Conservation (phyloP, 64 coral and sea anemone genomes). For the Trachythela sp. region DNA sequence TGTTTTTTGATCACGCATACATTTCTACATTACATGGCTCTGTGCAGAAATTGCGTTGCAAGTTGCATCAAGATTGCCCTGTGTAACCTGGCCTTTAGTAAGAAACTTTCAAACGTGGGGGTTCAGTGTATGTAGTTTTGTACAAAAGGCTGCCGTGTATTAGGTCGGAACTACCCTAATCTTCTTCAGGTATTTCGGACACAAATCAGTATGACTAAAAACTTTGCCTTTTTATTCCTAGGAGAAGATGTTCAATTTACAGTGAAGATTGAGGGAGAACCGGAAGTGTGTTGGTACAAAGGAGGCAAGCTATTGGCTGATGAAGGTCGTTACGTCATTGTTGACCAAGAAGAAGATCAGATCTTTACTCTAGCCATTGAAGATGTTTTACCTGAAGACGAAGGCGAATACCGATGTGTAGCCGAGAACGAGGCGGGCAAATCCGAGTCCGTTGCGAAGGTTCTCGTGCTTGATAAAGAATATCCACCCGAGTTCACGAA, state of each 20-base stretch:
- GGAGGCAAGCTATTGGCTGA: conserved; percentile 52
- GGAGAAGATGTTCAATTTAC: conserved; percentile 65
- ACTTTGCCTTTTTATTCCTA: background rate
- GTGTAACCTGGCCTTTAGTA: too few relatives aligned
- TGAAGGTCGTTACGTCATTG: conserved; percentile 57
- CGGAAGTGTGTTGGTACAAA: conserved; percentile 76
- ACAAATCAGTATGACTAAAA: too few relatives aligned
- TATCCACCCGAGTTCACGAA: conserved; percentile 65
- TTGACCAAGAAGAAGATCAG: conserved; percentile 37
- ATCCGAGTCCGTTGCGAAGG: conserved; percentile 44
- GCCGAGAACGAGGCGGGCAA: conserved; percentile 70
- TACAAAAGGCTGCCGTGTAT: too few relatives aligned
- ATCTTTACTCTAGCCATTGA: conserved; percentile 30
- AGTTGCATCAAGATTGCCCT: too few relatives aligned
- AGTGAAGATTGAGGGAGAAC: conserved; percentile 63
- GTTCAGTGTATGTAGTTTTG: too few relatives aligned
- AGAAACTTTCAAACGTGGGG: too few relatives aligned
- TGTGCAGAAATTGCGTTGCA: too few relatives aligned
- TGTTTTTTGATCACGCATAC: too few relatives aligned
- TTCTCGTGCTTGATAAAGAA: conserved; percentile 62
- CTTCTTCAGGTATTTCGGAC: too few relatives aligned
- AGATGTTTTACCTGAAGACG: conserved; percentile 12
- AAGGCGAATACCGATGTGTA: conserved; percentile 57
- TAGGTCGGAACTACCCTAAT: too few relatives aligned
- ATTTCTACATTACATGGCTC: too few relatives aligned